Percentiles rank a stretch among this genome's conserved stretches.
phyloP scores from a whole-genome alignment of 2,888 invertebrate species.

The Electrophaes corylata region DNA sequence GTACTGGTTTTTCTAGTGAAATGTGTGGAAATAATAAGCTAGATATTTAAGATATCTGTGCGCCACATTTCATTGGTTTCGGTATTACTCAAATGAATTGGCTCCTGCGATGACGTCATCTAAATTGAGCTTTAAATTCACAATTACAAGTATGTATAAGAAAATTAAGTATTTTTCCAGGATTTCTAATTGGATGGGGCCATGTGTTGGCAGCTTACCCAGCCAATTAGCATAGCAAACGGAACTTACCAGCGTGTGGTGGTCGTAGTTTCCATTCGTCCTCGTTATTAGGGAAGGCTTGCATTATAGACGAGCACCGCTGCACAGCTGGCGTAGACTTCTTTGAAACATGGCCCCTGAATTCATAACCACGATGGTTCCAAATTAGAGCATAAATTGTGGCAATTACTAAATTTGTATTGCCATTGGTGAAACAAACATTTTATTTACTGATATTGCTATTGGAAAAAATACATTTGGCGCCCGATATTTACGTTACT shows the following conservation, averaged over 20 bases:
- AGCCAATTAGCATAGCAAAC: conserved; percentile 70
- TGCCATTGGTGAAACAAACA: conserved; percentile 1
- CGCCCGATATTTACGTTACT: conserved; percentile 20
- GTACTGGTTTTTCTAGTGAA: too few species aligned
- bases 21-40: too few species aligned
- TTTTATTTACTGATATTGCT: conserved; percentile 24
- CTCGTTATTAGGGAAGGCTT: conserved; percentile 53
- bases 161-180: conserved; percentile 45
- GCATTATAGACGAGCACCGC: conserved; percentile 53
- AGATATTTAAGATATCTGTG: too few species aligned
- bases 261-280: conserved; percentile 56
- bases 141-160: neutral
- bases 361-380: conserved; percentile 6
- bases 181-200: conserved; percentile 57
- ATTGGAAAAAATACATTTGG: conserved; percentile 22
- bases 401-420: conserved; percentile 10
- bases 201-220: conserved; percentile 62
- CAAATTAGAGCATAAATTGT: conserved; percentile 26
- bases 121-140: neutral
- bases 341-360: conserved; percentile 40
- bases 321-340: conserved; percentile 46
- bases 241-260: conserved; percentile 53
- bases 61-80: too few species aligned
- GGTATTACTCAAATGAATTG: too few species aligned
- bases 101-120: too few species aligned